A percentile compares a stretch with the other conserved stretches of the same genome.
phyloP scores from a whole-genome alignment of 2,797 vertebrate species.

The Diplodus puntazzo region DNA sequence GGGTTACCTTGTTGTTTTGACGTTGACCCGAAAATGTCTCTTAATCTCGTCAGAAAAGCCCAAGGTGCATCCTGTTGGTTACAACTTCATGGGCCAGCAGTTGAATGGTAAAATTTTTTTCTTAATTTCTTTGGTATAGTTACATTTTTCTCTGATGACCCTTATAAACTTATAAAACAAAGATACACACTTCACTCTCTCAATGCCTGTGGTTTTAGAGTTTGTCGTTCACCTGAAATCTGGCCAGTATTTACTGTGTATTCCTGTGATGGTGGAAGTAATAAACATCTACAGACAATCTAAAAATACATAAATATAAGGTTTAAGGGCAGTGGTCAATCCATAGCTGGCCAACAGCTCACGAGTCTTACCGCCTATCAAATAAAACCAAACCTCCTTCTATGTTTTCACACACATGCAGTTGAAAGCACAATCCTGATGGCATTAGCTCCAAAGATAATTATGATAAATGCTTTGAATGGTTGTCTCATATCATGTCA shows the following conservation, averaged over 20 bases:
- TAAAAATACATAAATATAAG: neutral
- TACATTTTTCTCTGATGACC: neutral
- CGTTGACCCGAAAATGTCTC: constrained; percentile 5
- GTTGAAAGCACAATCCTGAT: neutral
- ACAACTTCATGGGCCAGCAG: constrained; percentile 2
- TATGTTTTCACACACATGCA: no score
- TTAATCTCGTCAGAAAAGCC: constrained; percentile 54
- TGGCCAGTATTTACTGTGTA: no score
- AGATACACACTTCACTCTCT: neutral
- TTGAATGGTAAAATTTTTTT: constrained; percentile 54
- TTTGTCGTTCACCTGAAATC: neutral
- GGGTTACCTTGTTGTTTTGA: neutral
- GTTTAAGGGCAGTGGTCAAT: neutral
- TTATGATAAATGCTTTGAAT: neutral
- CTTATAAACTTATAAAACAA: neutral
- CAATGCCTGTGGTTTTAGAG: neutral
- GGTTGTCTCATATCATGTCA: neutral
- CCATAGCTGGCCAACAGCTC: neutral
- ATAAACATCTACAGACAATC: neutral
- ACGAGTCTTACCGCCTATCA: no score
- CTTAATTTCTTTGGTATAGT: neutral
- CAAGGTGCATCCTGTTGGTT: neutral
- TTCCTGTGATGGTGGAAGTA: no score
- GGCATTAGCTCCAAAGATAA: neutral
- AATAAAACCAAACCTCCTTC: neutral